These are phyloP conservation scores for Tragelaphus imberbis DNA, from an alignment of 2,113 vertebrate genomes.

Conservation along the genomic window DNA sequence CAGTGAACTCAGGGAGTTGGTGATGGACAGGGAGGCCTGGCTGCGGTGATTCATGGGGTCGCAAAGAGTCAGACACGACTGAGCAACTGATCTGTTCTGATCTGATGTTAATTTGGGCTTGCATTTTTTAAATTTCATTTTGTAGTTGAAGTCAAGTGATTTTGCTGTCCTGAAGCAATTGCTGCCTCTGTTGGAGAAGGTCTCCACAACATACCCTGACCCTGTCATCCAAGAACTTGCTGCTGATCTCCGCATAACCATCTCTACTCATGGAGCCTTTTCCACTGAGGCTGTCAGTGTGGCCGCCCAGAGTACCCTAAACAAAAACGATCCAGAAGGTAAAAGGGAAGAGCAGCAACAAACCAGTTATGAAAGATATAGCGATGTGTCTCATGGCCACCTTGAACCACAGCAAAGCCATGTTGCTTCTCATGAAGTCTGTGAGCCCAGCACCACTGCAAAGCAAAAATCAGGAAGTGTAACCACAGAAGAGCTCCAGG, in stretches of 20 bases:
- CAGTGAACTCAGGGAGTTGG: no score
- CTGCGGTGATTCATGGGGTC: no score
- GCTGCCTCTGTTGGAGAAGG: conserved; percentile 82
- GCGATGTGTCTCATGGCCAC: fast-evolving
- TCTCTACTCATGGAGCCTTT: conserved; percentile 90
- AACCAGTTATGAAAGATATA: fast-evolving
- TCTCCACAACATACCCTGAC: conserved; percentile 85
- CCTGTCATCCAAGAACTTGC: conserved; percentile 89
- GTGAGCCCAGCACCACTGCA: fast-evolving
- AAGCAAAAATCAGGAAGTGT: fast-evolving
- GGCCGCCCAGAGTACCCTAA: conserved; percentile 48
- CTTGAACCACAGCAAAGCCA: fast-evolving
- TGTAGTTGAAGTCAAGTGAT: conserved; percentile 84
- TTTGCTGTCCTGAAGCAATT: conserved; percentile 83
- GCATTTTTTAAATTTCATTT: background rate
- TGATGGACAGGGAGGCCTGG: no score
- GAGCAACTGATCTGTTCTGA: no score
- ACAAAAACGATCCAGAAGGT: conserved; percentile 7
- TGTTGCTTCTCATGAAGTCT: fast-evolving
- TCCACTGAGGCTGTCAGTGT: conserved; percentile 54
- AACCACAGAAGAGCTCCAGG: conserved; percentile 50
- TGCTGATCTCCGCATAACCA: conserved; percentile 84
- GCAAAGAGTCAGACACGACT: no score
- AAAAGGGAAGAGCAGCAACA: background rate
- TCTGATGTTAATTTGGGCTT: background rate